Evolutionary conservation across 64 coral and sea anemone genomes (phyloP).

Genomic region (Dendronephthya gigantea): DNA sequence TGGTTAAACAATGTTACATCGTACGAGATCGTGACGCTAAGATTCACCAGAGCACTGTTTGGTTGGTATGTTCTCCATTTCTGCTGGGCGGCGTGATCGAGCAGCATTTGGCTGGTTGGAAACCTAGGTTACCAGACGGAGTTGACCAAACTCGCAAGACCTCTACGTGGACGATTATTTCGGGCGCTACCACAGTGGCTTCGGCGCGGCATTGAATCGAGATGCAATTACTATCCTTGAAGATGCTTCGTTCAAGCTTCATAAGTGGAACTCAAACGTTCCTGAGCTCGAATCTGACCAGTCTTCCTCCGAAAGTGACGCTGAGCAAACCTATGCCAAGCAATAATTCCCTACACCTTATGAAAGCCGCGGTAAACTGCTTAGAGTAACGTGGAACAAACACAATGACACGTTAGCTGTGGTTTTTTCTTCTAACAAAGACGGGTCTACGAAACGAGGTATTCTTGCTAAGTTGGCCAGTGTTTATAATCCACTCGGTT

Average conservation of each 20-base stretch:
- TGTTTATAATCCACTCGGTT: not conserved
- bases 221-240: not conserved
- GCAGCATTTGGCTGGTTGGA: not conserved
- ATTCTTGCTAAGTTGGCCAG: not conserved
- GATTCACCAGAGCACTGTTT: not conserved
- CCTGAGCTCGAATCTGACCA: not conserved
- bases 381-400: not conserved
- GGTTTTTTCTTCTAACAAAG: not conserved
- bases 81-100: not conserved
- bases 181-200: not conserved
- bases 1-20: not conserved
- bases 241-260: not conserved
- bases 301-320: not conserved
- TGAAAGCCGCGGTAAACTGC: not conserved
- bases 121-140: not conserved
- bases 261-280: not conserved
- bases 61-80: not conserved
- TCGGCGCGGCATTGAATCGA: not conserved
- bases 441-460: not conserved
- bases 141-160: not conserved
- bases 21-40: not conserved
- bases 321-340: not conserved
- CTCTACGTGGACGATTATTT: not conserved
- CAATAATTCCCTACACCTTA: not conserved
- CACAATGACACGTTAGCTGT: not conserved